Conservation (phyloP, 1,140 invertebrate genomes). For the Drosophila micromelanica region DNA sequence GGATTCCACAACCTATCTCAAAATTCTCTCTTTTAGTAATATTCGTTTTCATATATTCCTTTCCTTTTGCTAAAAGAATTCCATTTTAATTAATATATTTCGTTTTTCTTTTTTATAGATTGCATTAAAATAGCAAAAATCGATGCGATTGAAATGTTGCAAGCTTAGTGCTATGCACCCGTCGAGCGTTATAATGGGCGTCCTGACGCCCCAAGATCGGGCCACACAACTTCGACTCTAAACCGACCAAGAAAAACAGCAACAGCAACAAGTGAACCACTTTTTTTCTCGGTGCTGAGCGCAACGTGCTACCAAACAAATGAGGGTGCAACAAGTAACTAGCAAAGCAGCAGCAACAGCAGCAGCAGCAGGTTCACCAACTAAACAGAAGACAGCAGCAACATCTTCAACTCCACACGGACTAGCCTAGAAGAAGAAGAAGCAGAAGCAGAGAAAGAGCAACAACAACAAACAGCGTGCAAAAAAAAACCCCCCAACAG, state of each 20-base stretch:
- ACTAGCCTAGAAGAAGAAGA: slow-evolving; percentile 2
- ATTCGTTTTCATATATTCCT: no score
- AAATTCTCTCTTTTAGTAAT: no score
- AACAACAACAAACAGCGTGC: slow-evolving; percentile 2
- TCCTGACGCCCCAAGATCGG: slow-evolving; percentile 50
- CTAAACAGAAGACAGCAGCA: slow-evolving; percentile 20
- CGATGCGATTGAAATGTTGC: slow-evolving; percentile 16
- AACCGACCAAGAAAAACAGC: background rate
- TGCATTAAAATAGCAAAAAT: background rate
- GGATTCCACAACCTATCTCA: no score
- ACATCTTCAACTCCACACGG: slow-evolving; percentile 3
- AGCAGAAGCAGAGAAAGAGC: background rate
- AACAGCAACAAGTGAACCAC: slow-evolving; percentile 5
- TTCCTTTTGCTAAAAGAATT: background rate
- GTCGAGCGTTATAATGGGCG: slow-evolving; percentile 57
- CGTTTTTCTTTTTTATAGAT: slow-evolving; percentile 2
- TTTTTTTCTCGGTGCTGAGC: slow-evolving; percentile 11
- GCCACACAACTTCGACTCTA: slow-evolving; percentile 39
- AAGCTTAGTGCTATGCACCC: slow-evolving; percentile 43
- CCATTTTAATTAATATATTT: background rate
- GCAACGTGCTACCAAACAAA: slow-evolving; percentile 21
- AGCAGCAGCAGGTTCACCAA: slow-evolving; percentile 36
- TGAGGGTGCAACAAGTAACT: slow-evolving; percentile 46
- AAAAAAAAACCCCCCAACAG: slow-evolving; percentile 27
- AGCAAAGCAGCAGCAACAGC: slow-evolving; percentile 21